Conservation (phyloP, 2,113 vertebrate species). For the Asarcornis scutulata region DNA sequence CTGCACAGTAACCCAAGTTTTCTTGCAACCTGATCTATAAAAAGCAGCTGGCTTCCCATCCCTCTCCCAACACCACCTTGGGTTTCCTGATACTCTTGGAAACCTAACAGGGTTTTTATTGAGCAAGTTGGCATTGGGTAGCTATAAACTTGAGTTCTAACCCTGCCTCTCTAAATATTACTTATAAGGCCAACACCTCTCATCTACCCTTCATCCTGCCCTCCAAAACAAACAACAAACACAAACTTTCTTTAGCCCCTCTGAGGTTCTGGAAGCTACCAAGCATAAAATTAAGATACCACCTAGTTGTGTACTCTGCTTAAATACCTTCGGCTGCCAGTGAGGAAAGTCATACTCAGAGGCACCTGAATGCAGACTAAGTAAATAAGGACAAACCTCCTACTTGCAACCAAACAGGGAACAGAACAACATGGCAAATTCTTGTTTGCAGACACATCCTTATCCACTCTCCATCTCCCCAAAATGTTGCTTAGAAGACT, state of each 20-base stretch:
- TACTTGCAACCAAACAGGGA: background rate
- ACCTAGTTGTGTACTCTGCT: background rate
- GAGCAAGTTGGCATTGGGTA: background rate
- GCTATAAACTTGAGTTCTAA: background rate
- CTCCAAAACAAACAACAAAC: background rate
- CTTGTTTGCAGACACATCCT: background rate
- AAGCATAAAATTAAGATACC: background rate
- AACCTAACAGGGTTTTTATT: constrained; percentile 26
- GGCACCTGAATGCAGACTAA: background rate
- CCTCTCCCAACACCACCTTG: background rate
- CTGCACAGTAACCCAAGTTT: background rate
- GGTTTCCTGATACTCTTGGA: constrained; percentile 44
- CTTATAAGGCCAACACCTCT: background rate
- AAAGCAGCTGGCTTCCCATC: constrained; percentile 1
- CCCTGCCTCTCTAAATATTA: background rate
- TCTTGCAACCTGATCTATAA: constrained; percentile 21
- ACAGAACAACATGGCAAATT: background rate
- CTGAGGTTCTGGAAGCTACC: background rate
- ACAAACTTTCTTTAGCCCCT: background rate
- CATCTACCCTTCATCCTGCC: background rate
- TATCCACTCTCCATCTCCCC: background rate
- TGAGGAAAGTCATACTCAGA: background rate
- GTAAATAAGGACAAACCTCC: background rate
- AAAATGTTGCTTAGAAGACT: background rate
- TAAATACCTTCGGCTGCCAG: background rate